Evolutionary conservation across 2,888 invertebrate species (phyloP), one percentile per base, ranked within the genome.

Genomic region (Melikaiella ostensackeni): DNA sequence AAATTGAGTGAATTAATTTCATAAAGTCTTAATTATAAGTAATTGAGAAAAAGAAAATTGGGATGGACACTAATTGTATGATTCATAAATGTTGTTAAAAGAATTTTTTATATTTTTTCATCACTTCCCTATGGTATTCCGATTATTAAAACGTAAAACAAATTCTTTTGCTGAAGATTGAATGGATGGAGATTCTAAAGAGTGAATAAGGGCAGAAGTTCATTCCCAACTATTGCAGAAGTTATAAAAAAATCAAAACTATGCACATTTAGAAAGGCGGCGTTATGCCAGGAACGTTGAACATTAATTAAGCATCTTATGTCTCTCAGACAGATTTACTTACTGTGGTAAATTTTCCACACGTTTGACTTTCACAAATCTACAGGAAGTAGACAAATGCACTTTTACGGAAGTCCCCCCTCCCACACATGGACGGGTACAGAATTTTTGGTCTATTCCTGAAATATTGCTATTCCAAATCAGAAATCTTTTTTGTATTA

Each of bases 351-450:
- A 30, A 7, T 66, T 66, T 66, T 66, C 27, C 46, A 46, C 46
- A 42, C 27, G 64, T 66, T 66, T 46, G 64, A 66, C 64, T 66
- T 66, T 66, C 64, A 66, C 64, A 66, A 66, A 42, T 24, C 64
- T 66, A 24, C 64, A 66, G 64, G 64, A 66, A 66, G 42, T 66
- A 8, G 38, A 21, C 38, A 27, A 66, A 66, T 66, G 38, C 38
- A 42, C 42, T 46, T 66, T 66, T 46, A 42, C 24, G 64, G 64
- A 42, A 38, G 30, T 4, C 30, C 16, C 30, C 30, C 30, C 30
- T 4, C 30, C 30, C 30, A 2, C 30, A 30, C 30, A 30, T 30
- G 4, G 2, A 30, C 4, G 30, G 4, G 30, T 30, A 30, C 2
- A 30, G 2, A 30, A 30, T 30, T 30, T 30, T 30, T 30, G 4